phyloP scores from a whole-genome alignment of 2,797 vertebrate species.

The Paramormyrops hopkinsi region DNA sequence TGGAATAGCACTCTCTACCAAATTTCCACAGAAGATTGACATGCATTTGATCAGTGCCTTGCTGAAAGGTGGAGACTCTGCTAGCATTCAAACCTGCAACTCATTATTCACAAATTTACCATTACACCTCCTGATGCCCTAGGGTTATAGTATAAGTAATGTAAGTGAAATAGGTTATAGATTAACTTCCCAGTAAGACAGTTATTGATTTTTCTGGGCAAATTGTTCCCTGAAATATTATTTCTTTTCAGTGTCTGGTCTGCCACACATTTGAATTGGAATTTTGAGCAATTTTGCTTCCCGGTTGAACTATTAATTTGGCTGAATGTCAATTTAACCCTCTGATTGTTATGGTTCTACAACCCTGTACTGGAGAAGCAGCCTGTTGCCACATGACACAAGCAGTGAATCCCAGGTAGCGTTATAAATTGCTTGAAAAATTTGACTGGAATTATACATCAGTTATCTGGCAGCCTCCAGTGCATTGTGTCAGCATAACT shows the following conservation, averaged over 20 bases:
- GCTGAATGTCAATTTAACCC: not conserved
- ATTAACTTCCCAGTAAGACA: not conserved
- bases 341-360: not conserved
- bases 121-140: not conserved
- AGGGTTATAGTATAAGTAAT: not conserved
- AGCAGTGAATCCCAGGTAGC: not conserved
- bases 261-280: not conserved
- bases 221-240: not conserved
- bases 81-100: not conserved
- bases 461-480: not conserved
- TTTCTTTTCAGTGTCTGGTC: not conserved
- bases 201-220: not conserved
- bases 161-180: constrained; percentile 7
- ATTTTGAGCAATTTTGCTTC: not conserved
- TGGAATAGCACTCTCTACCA: not conserved
- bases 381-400: not conserved
- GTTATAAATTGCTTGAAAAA: not conserved
- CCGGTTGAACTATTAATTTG: constrained; percentile 1
- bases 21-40: not conserved
- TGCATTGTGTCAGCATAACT: not conserved
- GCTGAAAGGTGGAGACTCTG: not conserved
- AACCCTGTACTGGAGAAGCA: not conserved
- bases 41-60: not conserved
- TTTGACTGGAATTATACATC: not conserved
- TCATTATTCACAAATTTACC: not conserved